These are phyloP conservation scores for Orussus abietinus DNA, from an alignment of 1,140 invertebrate genomes.

Conservation along the genomic window DNA sequence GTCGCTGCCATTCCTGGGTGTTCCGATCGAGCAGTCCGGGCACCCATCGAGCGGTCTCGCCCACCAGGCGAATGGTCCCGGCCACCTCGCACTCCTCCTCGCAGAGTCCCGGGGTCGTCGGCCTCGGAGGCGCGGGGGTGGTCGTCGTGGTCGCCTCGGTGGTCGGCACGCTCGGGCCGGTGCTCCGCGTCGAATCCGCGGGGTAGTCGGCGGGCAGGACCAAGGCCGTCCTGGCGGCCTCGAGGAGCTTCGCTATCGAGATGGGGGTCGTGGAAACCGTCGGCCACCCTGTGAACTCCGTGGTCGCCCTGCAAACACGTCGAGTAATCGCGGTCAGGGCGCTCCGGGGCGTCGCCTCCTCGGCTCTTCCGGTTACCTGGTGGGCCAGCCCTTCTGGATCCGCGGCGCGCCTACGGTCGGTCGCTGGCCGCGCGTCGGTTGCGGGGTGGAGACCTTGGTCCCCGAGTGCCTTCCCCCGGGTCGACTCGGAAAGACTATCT, in stretches of 20 bases:
- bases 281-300: slow-evolving; percentile 86
- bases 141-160: slow-evolving; percentile 76
- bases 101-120: slow-evolving; percentile 79
- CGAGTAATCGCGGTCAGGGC: no score
- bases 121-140: slow-evolving; percentile 65
- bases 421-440: slow-evolving; percentile 36
- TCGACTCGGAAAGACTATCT: slow-evolving; percentile 75
- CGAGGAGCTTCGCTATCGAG: slow-evolving; percentile 74
- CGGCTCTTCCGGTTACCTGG: no score
- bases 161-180: slow-evolving; percentile 55
- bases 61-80: slow-evolving; percentile 77
- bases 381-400: slow-evolving; percentile 78
- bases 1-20: slow-evolving; percentile 77
- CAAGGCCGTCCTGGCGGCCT: slow-evolving; percentile 65
- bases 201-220: slow-evolving; percentile 46
- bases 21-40: slow-evolving; percentile 82
- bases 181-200: slow-evolving; percentile 38
- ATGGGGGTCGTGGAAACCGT: slow-evolving; percentile 79
- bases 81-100: slow-evolving; percentile 75
- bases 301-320: slow-evolving; percentile 73
- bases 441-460: slow-evolving; percentile 61
- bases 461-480: slow-evolving; percentile 72
- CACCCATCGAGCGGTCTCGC: slow-evolving; percentile 75
- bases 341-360: no score
- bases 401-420: slow-evolving; percentile 56